These are phyloP conservation scores for Xyliphius kryptos DNA, from an alignment of 2,113 vertebrate species.

Conservation along the genomic window DNA sequence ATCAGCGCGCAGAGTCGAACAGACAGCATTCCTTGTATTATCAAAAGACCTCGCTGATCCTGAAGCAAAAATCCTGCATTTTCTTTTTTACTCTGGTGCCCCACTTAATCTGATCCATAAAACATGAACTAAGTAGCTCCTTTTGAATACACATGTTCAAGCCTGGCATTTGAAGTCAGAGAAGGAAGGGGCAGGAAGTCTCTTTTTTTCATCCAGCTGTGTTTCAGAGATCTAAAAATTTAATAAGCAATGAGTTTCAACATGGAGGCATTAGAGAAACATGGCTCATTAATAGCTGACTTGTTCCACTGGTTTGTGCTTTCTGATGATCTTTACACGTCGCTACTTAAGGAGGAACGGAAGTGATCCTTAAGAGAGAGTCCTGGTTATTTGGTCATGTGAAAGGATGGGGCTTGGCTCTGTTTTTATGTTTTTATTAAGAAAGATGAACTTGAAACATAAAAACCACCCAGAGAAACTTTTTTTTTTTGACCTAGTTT, in stretches of 20 bases:
- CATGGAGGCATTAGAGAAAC: slow-evolving; percentile 23
- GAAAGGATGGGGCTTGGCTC: not conserved
- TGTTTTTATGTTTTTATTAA: slow-evolving; percentile 14
- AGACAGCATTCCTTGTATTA: slow-evolving; percentile 9
- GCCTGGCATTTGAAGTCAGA: slow-evolving; percentile 6
- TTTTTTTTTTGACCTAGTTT: too few relatives aligned
- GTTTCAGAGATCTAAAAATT: slow-evolving; percentile 13
- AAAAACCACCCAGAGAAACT: too few relatives aligned
- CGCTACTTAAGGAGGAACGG: slow-evolving; percentile 24
- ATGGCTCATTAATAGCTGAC: slow-evolving; percentile 31
- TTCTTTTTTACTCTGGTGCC: slow-evolving; percentile 40
- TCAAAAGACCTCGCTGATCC: slow-evolving; percentile 11
- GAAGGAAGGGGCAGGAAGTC: not conserved
- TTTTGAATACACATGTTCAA: slow-evolving; percentile 41
- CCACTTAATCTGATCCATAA: slow-evolving; percentile 54
- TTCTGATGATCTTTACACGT: slow-evolving; percentile 29
- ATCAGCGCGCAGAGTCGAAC: slow-evolving; percentile 14
- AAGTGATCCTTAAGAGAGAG: not conserved
- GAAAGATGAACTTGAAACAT: too few relatives aligned
- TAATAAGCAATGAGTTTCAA: slow-evolving; percentile 20
- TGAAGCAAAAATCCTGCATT: slow-evolving; percentile 47
- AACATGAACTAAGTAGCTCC: slow-evolving; percentile 52
- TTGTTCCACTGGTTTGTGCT: slow-evolving; percentile 14
- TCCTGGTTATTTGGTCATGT: not conserved
- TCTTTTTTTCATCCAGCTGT: slow-evolving; percentile 8